Evolutionary conservation across 2,888 invertebrate species (phyloP).

Genomic region (Masnerella sp.): DNA sequence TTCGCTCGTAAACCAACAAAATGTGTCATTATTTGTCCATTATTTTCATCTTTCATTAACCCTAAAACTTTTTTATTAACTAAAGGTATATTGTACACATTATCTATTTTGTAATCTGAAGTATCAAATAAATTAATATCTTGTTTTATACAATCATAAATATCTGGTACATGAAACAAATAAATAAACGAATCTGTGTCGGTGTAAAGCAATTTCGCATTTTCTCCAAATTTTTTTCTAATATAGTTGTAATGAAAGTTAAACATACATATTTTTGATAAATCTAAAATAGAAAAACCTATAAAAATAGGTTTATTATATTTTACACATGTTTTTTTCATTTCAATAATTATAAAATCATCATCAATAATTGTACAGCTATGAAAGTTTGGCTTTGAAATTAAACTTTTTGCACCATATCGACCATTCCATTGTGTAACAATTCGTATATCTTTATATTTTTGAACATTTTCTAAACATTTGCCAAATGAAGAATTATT

Average conservation of each 20-base stretch:
- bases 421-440: neutral
- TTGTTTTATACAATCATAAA: constrained; percentile 67
- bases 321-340: constrained; percentile 18
- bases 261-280: constrained; percentile 38
- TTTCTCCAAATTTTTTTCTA: constrained; percentile 13
- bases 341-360: constrained; percentile 26
- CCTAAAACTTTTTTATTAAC: constrained; percentile 60
- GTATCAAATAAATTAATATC: constrained; percentile 69
- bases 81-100: constrained; percentile 62
- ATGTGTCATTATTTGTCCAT: constrained; percentile 66
- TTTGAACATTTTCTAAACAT: neutral
- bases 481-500: neutral
- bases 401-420: constrained; percentile 56
- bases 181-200: constrained; percentile 69
- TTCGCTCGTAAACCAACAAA: constrained; percentile 60
- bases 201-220: constrained; percentile 64
- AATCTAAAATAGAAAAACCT: constrained; percentile 32
- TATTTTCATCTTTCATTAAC: constrained; percentile 70
- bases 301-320: constrained; percentile 55
- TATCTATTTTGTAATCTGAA: constrained; percentile 58
- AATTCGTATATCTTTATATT: neutral
- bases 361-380: constrained; percentile 18
- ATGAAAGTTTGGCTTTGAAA: constrained; percentile 29
- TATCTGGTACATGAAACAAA: constrained; percentile 68
- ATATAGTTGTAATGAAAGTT: constrained; percentile 50